Evolutionary conservation across 2,888 invertebrate species (phyloP), one percentile per base, ranked within the genome.

Genomic region (Abrostola tripartita): DNA sequence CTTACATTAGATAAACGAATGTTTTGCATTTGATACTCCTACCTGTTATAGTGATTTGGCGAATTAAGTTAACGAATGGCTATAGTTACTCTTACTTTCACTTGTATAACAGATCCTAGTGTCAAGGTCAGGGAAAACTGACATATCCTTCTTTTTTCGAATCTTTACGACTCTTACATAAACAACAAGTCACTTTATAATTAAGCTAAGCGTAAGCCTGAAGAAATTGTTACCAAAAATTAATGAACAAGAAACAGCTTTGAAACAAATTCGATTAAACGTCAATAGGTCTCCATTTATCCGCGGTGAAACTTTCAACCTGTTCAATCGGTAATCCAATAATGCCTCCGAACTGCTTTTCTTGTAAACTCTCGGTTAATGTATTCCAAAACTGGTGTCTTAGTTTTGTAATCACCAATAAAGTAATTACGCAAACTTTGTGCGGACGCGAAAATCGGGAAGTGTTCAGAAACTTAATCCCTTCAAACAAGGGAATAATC

Each of bases 401-500:
- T 84, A 84, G 82, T 85, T 83, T 82, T 78, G 85, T 85, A 84
- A 85, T 86, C 81, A 75, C 83, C 81, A 86, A 88, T 87, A 87
- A 88, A 87, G 84, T 87, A 86, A 88, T 88, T 88, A 86, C 65
- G 50, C 65, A 82, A 85, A 88, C 80, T 87, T 85, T 81, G 74
- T 74, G 78, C 78, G 81, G 85, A 82, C 81, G 78, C 75, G 78
- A 78, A 81, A 86, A 82, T 84, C 83, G 83, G 80, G 82, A 84
- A 84, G 85, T 84, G 79, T 86, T 86, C 82, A 68, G 69, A 80
- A 88, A 88, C 86, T 89, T 85, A 87, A 88, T 90, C 87, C 88
- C 81, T 88, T 89, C 86, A 89, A 90, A 91, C 90, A 91, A 88
- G 88, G 84, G 87, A 89, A 89, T 92, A 92, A 92, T 91, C 88